These are phyloP conservation scores for Lingula anatina DNA, from an alignment of 2,888 invertebrate species.

Conservation along the genomic window DNA sequence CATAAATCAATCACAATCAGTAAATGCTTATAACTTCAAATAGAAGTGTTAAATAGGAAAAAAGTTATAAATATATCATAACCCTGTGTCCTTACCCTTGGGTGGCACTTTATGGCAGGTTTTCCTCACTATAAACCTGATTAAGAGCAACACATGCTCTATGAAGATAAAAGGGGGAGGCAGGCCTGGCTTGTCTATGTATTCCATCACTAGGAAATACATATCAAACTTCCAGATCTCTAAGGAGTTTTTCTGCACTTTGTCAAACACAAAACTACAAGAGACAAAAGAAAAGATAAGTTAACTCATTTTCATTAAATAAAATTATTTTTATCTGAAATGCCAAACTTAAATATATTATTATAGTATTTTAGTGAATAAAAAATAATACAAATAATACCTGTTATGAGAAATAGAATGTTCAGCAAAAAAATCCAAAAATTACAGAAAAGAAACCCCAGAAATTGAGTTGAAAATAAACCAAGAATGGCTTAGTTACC, in stretches of 20 bases:
- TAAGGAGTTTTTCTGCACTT: constrained; percentile 50
- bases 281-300: background rate
- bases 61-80: background rate
- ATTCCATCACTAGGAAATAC: constrained; percentile 51
- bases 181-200: constrained; percentile 45
- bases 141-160: constrained; percentile 23
- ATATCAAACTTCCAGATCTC: constrained; percentile 54
- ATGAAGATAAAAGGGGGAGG: constrained; percentile 51
- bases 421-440: no score
- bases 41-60: background rate
- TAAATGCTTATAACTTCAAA: no score
- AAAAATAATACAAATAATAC: no score
- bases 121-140: constrained; percentile 20
- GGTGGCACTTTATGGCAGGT: constrained; percentile 18
- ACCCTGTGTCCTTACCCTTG: constrained; percentile 13
- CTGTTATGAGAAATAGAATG: no score
- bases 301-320: no score
- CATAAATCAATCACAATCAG: no score
- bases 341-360: no score
- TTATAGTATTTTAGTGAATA: no score
- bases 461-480: no score
- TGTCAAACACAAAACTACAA: constrained; percentile 52
- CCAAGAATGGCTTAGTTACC: no score
- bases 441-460: no score
- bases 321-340: no score